Evolutionary conservation across 2,113 vertebrate genomes (phyloP), one percentile per base, ranked within the genome.

Genomic region (Hippoglossus stenolepis): DNA sequence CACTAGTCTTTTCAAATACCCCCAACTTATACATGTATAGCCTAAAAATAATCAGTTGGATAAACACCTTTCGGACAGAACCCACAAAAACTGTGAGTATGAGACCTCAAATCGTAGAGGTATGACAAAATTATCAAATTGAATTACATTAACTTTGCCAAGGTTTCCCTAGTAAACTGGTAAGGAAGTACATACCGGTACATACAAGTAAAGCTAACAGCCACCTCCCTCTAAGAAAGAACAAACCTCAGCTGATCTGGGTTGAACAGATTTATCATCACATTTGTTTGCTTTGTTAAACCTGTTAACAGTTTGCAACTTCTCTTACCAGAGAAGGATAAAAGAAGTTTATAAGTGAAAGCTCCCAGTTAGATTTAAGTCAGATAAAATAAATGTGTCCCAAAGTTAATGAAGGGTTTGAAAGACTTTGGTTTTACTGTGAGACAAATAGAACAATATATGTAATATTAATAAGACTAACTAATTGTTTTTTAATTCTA

Each of bases 401-500:
- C 5, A 38, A 38, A 38, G 35, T 38, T 38, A 12, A 43, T 40
- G 9, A 40, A 3, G 38, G 38, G 38, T 40, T 40, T 4, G 53
- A 54, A 21, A 3, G 2, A 21, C 53, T 9, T 47, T 14, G n/a
- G 26, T 45, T 21, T 38, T 24, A 20, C 1, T 65, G 3, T n/a
- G 45, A 62, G n/a, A 28, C 21, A 53, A 51, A 51, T 43, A 43
- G 10, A 43, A 13, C 8, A 21, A 18, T 5, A 0, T 24, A 40
- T 12, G 26, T 54, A 21, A 10, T 43, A 13, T 43, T 43, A 11
- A 43, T 51, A 2, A 47, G 12, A 14, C 45, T 47, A 31, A 31
- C 31, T 7, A 31, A 31, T 7, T 13, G 12, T 47, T 47, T 17
- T 51, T 18, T 18, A 51, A 51, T 85, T 85, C 0, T 79, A 99